These are phyloP conservation scores for Tipula confusa DNA, from an alignment of 2,888 invertebrate species.

Conservation along the genomic window DNA sequence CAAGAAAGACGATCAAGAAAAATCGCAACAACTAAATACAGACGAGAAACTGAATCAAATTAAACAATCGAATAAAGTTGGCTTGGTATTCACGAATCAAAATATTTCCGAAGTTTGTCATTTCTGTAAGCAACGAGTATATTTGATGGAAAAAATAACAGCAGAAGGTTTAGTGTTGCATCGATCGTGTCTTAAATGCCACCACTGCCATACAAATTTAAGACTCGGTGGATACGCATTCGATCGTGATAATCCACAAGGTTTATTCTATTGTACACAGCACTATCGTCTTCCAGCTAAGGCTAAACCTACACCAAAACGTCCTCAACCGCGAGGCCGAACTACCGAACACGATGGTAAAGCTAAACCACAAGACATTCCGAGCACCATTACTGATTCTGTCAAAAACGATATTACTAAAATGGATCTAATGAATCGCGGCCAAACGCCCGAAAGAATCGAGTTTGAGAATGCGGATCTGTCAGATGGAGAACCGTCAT, in stretches of 20 bases:
- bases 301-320: conserved; percentile 40
- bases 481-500: conserved; percentile 59
- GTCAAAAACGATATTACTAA: conserved; percentile 42
- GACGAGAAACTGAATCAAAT: not conserved
- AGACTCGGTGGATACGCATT: conserved; percentile 71
- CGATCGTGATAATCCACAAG: conserved; percentile 64
- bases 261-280: conserved; percentile 69
- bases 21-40: not conserved
- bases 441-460: conserved; percentile 71
- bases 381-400: conserved; percentile 36
- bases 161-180: conserved; percentile 90
- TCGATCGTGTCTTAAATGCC: conserved; percentile 89
- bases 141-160: conserved; percentile 85
- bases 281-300: conserved; percentile 65
- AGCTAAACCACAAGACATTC: conserved; percentile 49
- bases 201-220: conserved; percentile 82
- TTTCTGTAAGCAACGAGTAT: conserved; percentile 88
- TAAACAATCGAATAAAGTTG: conserved; percentile 56
- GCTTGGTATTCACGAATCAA: conserved; percentile 59
- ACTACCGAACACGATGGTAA: conserved; percentile 38
- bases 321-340: conserved; percentile 33
- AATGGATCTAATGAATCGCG: conserved; percentile 47
- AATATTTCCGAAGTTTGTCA: conserved; percentile 72
- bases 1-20: conserved; percentile 46
- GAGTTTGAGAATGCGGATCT: conserved; percentile 72